Percentiles rank a stretch among this genome's conserved stretches.
Conservation (phyloP, 2,888 invertebrate species). For the Ophion obscuratus region DNA sequence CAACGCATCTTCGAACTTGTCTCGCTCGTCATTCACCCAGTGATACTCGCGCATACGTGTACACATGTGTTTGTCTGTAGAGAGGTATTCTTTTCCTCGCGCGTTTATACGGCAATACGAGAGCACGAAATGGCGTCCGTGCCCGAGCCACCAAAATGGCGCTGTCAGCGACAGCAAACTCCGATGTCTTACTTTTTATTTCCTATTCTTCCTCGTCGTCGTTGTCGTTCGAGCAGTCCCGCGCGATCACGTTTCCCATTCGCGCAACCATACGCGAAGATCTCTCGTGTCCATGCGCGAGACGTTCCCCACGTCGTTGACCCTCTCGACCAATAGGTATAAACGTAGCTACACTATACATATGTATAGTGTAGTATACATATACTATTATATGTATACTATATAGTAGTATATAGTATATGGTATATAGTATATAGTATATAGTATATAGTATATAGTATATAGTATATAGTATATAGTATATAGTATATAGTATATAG, state of each 20-base stretch:
- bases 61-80: too few species aligned
- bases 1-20: not conserved
- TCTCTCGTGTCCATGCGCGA: not conserved
- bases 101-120: not conserved
- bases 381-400: too few species aligned
- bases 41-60: slow-evolving; percentile 7
- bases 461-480: too few species aligned
- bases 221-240: not conserved
- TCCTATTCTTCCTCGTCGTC: slow-evolving; percentile 33
- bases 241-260: slow-evolving; percentile 49
- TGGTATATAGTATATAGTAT: too few species aligned
- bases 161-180: slow-evolving; percentile 6
- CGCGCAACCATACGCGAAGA: slow-evolving; percentile 5
- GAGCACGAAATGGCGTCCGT: slow-evolving; percentile 11
- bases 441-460: too few species aligned
- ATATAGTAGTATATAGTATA: too few species aligned
- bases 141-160: not conserved
- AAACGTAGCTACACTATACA: not conserved
- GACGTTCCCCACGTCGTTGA: slow-evolving; percentile 40
- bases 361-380: too few species aligned
- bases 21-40: not conserved
- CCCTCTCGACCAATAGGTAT: slow-evolving; percentile 25
- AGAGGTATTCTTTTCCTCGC: not conserved
- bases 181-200: slow-evolving; percentile 16
- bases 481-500: too few species aligned